Conservation (phyloP, 2,888 invertebrate genomes). For the Oscheius sp. region DNA sequence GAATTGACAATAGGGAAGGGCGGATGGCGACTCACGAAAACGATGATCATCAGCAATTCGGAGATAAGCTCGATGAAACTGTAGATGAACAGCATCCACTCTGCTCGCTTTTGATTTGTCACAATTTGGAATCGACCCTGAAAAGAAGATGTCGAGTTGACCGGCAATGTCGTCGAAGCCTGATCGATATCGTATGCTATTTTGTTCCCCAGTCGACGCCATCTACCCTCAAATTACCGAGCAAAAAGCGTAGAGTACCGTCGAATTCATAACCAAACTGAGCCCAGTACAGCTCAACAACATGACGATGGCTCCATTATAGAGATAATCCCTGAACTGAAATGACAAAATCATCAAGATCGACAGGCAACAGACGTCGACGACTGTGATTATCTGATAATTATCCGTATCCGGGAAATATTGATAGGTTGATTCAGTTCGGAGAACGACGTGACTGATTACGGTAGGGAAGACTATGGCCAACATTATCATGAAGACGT, state of each 20-base stretch:
- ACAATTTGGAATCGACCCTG: neutral
- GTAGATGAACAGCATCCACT: constrained; percentile 15
- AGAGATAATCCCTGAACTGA: constrained; percentile 7
- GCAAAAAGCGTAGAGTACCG: constrained; percentile 1
- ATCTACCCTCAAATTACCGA: constrained; percentile 5
- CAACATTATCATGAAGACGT: constrained; percentile 2
- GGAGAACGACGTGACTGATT: constrained; percentile 20
- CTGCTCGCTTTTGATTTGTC: constrained; percentile 1
- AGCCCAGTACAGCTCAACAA: neutral
- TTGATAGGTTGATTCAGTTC: neutral
- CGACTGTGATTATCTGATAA: constrained; percentile 12
- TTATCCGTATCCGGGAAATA: constrained; percentile 8
- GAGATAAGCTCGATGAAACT: constrained; percentile 19
- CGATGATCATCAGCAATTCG: constrained; percentile 20
- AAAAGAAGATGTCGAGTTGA: no score
- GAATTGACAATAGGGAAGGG: neutral
- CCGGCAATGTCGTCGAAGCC: no score
- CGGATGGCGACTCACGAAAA: neutral
- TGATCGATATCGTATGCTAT: no score
- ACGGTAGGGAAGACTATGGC: constrained; percentile 18
- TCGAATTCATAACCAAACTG: constrained; percentile 19
- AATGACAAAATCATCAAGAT: neutral
- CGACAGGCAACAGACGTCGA: neutral
- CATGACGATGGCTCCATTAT: constrained; percentile 19
- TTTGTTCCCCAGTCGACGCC: no score